phyloP scores from a whole-genome alignment of 1,140 invertebrate species.

The Anagrus nilaparvatae region DNA sequence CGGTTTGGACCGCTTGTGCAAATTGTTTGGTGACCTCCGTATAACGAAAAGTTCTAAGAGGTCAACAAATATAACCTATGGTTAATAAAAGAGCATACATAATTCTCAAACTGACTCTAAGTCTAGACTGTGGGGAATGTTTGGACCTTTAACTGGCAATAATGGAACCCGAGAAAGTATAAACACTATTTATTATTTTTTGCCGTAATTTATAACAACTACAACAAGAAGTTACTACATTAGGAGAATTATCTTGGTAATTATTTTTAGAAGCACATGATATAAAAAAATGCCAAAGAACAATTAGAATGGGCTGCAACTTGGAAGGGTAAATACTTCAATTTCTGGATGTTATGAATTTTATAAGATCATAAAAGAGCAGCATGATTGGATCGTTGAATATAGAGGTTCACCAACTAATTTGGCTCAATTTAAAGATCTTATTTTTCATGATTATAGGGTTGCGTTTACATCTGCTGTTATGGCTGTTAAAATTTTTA shows the following conservation, averaged over 20 bases:
- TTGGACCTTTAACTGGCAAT: conserved; percentile 46
- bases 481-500: conserved; percentile 67
- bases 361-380: too few relatives aligned
- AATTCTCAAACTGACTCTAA: conserved; percentile 33
- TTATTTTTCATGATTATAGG: conserved; percentile 65
- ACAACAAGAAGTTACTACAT: conserved; percentile 71
- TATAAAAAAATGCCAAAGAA: conserved; percentile 84
- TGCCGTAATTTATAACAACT: conserved; percentile 75
- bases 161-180: conserved; percentile 50
- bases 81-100: conserved; percentile 47
- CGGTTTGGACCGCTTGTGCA: too few relatives aligned
- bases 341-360: too few relatives aligned
- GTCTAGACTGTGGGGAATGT: conserved; percentile 51
- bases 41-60: too few relatives aligned
- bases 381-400: conserved; percentile 62
- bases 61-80: too few relatives aligned
- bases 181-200: too few relatives aligned
- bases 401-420: conserved; percentile 87
- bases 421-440: conserved; percentile 79
- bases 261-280: conserved; percentile 94
- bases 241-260: conserved; percentile 89
- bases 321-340: conserved; percentile 97
- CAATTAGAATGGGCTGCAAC: conserved; percentile 92
- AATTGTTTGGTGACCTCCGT: too few relatives aligned
- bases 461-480: conserved; percentile 57